Evolutionary conservation across 2,888 invertebrate species (phyloP).

Genomic region (Sepiola atlantica): DNA sequence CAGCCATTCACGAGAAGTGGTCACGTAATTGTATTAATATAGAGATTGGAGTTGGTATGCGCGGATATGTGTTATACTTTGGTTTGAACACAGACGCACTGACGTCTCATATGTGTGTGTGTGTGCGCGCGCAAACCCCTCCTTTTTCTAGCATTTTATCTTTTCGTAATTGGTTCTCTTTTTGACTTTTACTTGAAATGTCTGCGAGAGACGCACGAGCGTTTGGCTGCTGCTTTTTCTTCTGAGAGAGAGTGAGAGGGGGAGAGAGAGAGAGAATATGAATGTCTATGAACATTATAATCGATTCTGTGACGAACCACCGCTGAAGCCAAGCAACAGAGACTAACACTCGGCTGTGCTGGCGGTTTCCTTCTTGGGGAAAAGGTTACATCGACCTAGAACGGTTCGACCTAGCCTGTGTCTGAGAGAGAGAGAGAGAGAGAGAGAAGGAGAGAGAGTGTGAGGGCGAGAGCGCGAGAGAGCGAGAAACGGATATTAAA

Average conservation of each 20-base stretch:
- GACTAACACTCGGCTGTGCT: background rate
- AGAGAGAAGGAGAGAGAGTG: background rate
- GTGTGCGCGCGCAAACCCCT: background rate
- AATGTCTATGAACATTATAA: background rate
- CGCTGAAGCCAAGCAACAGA: slow-evolving; percentile 23
- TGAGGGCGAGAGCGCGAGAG: background rate
- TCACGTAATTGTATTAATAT: too few relatives aligned
- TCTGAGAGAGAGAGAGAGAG: background rate
- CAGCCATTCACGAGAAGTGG: too few relatives aligned
- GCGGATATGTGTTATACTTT: too few relatives aligned
- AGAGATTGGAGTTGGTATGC: too few relatives aligned
- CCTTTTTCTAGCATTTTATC: background rate
- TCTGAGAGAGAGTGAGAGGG: too few relatives aligned
- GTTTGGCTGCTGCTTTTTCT: background rate
- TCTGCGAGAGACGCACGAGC: background rate
- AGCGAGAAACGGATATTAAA: background rate
- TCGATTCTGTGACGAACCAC: background rate
- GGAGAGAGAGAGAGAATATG: too few relatives aligned
- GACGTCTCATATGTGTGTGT: background rate
- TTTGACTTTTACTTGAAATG: background rate
- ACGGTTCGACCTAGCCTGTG: slow-evolving; percentile 18
- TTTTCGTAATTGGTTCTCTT: background rate
- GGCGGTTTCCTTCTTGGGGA: background rate
- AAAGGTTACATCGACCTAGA: background rate
- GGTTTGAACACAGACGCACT: too few relatives aligned